A percentile compares a stretch with the other conserved stretches of the same genome.
Evolutionary conservation across 2,797 vertebrate genomes (phyloP).

Genomic region (Sternotherus odoratus): DNA sequence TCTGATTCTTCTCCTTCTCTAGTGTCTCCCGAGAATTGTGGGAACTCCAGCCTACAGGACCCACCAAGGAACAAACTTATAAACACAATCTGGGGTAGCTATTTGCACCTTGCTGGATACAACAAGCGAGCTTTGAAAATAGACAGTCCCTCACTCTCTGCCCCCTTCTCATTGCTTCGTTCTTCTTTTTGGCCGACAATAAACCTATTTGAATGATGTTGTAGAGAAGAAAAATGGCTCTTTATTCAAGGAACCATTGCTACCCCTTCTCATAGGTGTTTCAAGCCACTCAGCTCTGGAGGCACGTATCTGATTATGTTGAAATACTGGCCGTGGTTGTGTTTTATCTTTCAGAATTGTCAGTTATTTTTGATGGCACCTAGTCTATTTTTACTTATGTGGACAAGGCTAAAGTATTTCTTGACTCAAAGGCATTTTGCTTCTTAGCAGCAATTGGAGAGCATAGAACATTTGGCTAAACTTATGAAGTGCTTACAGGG

Average conservation of each 20-base stretch:
- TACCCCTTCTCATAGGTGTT: rapidly evolving
- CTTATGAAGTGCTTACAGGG: background rate
- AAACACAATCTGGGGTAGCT: background rate
- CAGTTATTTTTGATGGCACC: background rate
- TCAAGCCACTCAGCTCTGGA: background rate
- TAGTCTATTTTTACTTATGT: conserved; percentile 19
- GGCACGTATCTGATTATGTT: background rate
- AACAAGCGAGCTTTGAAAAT: background rate
- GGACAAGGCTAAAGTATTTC: conserved; percentile 1
- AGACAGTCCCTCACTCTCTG: background rate
- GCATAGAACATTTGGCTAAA: background rate
- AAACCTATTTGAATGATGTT: background rate
- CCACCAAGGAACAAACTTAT: background rate
- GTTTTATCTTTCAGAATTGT: background rate
- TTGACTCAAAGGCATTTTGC: background rate
- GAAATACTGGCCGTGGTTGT: background rate
- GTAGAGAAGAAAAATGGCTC: background rate
- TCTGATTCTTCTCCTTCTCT: background rate
- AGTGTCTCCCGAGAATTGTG: background rate
- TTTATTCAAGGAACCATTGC: rapidly evolving
- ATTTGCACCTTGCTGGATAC: background rate
- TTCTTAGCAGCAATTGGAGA: background rate
- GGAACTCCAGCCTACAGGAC: background rate
- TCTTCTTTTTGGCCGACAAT: background rate
- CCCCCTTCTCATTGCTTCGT: background rate